These are phyloP conservation scores for Trichonephila clavipes DNA, from an alignment of 1,140 invertebrate genomes.

Conservation along the genomic window DNA sequence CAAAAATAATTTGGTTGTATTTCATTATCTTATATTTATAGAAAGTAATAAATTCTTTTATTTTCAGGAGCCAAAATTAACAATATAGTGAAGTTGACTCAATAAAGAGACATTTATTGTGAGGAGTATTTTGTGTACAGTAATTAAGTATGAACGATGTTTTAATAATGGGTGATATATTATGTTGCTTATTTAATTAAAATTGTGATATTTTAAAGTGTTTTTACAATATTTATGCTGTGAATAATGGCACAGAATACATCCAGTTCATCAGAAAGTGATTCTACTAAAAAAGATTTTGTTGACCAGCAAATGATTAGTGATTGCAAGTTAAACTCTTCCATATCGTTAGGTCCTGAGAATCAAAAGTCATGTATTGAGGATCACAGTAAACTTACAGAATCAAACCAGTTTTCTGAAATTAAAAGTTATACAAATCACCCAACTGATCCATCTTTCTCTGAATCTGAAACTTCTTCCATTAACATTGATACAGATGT, in stretches of 20 bases:
- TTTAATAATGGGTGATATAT: background rate
- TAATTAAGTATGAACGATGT: background rate
- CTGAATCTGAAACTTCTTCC: background rate
- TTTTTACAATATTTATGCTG: background rate
- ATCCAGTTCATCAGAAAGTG: background rate
- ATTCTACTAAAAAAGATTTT: background rate
- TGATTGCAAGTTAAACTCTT: background rate
- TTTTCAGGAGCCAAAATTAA: background rate
- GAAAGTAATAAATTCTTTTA: background rate
- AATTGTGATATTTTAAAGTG: background rate
- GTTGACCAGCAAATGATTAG: background rate
- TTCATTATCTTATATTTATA: no score
- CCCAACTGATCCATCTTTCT: background rate
- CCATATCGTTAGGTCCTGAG: background rate
- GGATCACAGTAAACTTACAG: background rate
- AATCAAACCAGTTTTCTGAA: background rate
- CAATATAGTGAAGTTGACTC: background rate
- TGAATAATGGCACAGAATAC: background rate
- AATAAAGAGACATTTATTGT: no score
- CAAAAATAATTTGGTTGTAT: no score
- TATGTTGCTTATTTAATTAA: background rate
- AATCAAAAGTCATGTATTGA: background rate
- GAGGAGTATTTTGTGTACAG: background rate
- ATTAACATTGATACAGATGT: background rate
- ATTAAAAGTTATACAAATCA: background rate